These are phyloP conservation scores for Ramphastos sulfuratus DNA, from an alignment of 2,113 vertebrate species.

Conservation along the genomic window DNA sequence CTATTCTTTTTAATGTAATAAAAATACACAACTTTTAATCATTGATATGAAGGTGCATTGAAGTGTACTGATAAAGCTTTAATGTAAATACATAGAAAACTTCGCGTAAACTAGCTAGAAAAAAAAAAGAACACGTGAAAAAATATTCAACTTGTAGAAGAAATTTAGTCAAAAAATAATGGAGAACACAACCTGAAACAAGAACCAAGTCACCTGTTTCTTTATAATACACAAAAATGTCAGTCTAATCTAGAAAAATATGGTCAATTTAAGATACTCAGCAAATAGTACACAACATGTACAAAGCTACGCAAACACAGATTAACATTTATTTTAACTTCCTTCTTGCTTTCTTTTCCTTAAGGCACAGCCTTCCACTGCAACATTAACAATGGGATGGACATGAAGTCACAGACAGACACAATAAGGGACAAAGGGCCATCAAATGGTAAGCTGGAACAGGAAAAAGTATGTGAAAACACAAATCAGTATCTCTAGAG, in stretches of 20 bases:
- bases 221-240: neutral
- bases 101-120: neutral
- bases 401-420: constrained; percentile 55
- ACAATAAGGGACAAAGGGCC: neutral
- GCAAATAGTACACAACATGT: neutral
- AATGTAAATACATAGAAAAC: neutral
- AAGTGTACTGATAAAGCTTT: neutral
- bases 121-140: neutral
- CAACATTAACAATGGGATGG: constrained; percentile 45
- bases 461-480: constrained; percentile 27
- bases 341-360: neutral
- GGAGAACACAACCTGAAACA: neutral
- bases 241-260: neutral
- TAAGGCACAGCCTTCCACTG: neutral
- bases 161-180: neutral
- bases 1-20: neutral
- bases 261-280: neutral
- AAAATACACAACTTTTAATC: neutral
- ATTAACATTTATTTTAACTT: neutral
- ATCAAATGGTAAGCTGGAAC: neutral
- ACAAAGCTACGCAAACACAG: neutral
- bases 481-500: neutral
- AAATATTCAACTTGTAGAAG: neutral
- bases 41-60: neutral
- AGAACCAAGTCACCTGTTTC: neutral